A percentile compares a stretch with the other conserved stretches of the same genome.
Conservation (phyloP, 2,888 invertebrate species). For the Stenodema calcarata region DNA sequence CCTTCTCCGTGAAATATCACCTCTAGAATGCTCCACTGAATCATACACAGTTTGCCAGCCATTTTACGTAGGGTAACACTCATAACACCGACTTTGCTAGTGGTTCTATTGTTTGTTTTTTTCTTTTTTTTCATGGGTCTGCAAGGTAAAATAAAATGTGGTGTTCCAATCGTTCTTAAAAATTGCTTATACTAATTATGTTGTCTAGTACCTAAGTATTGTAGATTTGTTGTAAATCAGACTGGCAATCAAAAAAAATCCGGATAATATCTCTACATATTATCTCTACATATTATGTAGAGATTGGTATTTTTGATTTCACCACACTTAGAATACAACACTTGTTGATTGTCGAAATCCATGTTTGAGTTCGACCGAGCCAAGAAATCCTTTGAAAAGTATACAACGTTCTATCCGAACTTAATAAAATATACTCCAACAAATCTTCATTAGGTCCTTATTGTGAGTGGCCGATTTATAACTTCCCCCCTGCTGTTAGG, state of each 20-base stretch:
- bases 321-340: too few species aligned
- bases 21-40: conserved; percentile 14
- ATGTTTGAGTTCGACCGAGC: too few species aligned
- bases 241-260: too few species aligned
- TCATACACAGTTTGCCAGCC: conserved; percentile 22
- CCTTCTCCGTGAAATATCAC: conserved; percentile 36
- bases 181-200: not conserved
- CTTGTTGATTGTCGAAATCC: too few species aligned
- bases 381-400: not conserved
- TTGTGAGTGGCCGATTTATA: conserved; percentile 23
- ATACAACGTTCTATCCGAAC: not conserved
- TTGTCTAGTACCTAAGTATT: too few species aligned
- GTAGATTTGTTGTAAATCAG: too few species aligned
- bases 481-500: not conserved
- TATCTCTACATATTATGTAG: too few species aligned
- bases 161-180: not conserved
- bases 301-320: too few species aligned
- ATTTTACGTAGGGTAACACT: conserved; percentile 18
- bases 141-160: not conserved
- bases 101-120: conserved; percentile 18
- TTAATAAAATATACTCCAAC: not conserved
- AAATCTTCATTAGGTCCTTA: conserved; percentile 4
- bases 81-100: conserved; percentile 12
- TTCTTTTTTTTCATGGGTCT: not conserved
- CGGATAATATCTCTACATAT: too few species aligned